phyloP scores from a whole-genome alignment of 1,140 invertebrate genomes.

The Agrypnia vestita region DNA sequence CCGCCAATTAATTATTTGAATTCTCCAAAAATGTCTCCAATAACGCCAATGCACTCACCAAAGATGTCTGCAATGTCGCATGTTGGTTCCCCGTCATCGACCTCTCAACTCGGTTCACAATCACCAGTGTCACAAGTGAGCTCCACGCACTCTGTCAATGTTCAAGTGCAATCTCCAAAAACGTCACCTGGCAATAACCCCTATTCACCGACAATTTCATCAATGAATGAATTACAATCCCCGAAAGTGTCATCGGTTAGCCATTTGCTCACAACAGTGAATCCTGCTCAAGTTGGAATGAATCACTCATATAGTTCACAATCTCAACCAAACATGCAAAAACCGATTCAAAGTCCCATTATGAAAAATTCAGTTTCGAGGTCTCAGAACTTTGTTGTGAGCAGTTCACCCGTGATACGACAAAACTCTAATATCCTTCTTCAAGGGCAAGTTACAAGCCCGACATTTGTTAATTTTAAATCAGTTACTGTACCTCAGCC shows the following conservation, averaged over 20 bases:
- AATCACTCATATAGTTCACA: constrained; percentile 4
- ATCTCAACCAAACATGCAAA: neutral
- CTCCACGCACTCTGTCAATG: neutral
- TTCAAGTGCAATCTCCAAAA: neutral
- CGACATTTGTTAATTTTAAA: constrained; percentile 52
- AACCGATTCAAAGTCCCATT: neutral
- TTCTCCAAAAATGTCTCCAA: constrained; percentile 39
- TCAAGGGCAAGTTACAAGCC: constrained; percentile 40
- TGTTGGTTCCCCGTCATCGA: neutral
- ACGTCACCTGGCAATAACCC: neutral
- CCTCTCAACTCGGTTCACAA: neutral
- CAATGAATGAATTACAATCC: constrained; percentile 23
- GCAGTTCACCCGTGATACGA: neutral
- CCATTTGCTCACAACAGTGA: neutral
- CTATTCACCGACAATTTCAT: constrained; percentile 11
- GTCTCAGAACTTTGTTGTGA: constrained; percentile 27
- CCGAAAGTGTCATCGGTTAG: neutral
- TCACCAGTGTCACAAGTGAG: constrained; percentile 18
- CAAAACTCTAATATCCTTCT: constrained; percentile 46
- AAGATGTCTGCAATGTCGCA: constrained; percentile 22
- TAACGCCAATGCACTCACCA: constrained; percentile 2
- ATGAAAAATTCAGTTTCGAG: neutral
- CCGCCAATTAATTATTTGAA: constrained; percentile 15
- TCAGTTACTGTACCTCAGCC: constrained; percentile 27
- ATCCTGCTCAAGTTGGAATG: constrained; percentile 12